Conservation (phyloP, 2,888 invertebrate species). For the Pimpla rufipes region DNA sequence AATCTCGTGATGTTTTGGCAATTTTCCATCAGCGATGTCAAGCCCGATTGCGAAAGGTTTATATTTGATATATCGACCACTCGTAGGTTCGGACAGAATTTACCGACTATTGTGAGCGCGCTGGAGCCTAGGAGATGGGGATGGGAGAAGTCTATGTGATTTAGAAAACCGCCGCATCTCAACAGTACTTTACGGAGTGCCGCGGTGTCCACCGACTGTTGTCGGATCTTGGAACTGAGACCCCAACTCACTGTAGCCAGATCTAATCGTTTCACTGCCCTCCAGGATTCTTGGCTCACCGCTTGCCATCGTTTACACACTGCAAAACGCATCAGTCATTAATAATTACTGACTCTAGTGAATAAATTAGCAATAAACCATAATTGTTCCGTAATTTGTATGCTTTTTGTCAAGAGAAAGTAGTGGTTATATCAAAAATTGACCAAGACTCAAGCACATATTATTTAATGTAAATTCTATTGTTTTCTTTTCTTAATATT, state of each 20-base stretch:
- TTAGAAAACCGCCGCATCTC: constrained; percentile 86
- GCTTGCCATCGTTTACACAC: constrained; percentile 88
- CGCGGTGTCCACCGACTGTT: constrained; percentile 69
- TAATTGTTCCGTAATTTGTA: too few relatives aligned
- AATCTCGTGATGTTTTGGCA: constrained; percentile 86
- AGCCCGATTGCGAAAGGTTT: constrained; percentile 86
- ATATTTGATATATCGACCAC: constrained; percentile 86
- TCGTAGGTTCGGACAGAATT: constrained; percentile 87
- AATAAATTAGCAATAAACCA: too few relatives aligned
- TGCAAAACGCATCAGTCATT: constrained; percentile 59
- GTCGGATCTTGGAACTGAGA: constrained; percentile 51
- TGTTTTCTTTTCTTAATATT: too few relatives aligned
- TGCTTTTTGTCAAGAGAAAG: too few relatives aligned
- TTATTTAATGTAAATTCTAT: too few relatives aligned
- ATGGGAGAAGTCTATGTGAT: constrained; percentile 86
- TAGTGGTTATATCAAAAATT: too few relatives aligned
- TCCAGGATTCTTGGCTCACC: constrained; percentile 86
- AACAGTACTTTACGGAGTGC: constrained; percentile 86
- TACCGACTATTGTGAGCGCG: constrained; percentile 87
- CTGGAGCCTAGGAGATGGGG: constrained; percentile 86
- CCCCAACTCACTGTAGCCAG: constrained; percentile 76
- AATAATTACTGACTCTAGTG: not conserved
- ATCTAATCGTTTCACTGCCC: constrained; percentile 82
- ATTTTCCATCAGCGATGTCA: constrained; percentile 85
- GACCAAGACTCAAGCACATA: too few relatives aligned